Evolutionary conservation across 1,140 invertebrate genomes (phyloP), one percentile per base, ranked within the genome.

Genomic region (Scaptomyza montana): DNA sequence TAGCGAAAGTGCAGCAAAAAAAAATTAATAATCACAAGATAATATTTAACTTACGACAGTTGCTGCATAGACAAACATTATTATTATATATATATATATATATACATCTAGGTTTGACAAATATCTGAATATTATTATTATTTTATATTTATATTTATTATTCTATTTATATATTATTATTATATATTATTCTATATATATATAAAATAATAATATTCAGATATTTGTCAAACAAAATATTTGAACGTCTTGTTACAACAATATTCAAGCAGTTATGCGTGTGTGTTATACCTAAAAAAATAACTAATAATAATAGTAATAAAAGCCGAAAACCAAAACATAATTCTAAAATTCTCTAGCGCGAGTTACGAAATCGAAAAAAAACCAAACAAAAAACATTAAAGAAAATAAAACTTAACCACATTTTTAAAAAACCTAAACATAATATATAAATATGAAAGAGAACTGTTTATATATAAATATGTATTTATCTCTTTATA

Each of bases 181-280:
- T 21, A 21, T 21, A 21, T 21, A 3, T 21, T 21, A 2, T 1
- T 21, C 21, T 3, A 21, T 21, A 21, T 21, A 21, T 21, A 21
- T 5, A 3, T 30, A n/a, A n/a, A n/a, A 30, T 33, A 51, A 36
- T 19, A 51, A 70, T 63, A 76, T 63, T 51, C 55, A 8, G 45
- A 70, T 19, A 63, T 55, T 59, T 61, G 45, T 63, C 56, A 55
- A 62, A 36, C 7, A 36, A 55, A 74, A 53, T 19, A 70, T 70
- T 77, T 77, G 77, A 70, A 70, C 67, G 65, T 77, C 74, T 77
- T 77, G 74, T 77, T 77, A 74, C 66, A 77, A 73, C 68, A 70
- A 33, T 70, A 63, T 59, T 59, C 41, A 60, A 77, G 66, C 59
- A 77, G 66, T 77, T 77, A 75, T 77, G 66, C 63, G 62, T 77